Base-by-base conservation (phyloP, 2,888 invertebrate species). In the Xanthostigma xanthostigma region DNA sequence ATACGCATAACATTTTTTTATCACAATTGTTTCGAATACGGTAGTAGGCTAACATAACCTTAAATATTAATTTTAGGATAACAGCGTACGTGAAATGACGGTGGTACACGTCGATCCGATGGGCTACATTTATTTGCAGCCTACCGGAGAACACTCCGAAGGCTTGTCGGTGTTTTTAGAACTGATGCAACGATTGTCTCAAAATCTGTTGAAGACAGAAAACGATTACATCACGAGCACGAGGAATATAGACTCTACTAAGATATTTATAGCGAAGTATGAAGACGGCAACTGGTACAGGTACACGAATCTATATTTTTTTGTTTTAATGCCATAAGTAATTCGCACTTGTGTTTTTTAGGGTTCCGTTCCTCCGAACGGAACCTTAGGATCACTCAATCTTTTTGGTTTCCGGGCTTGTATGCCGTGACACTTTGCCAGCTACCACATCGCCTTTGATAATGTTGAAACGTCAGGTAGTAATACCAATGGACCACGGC, bases 71-170 rank as follows among this genome's bases (percentile, higher is more conserved):
- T 27, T 27, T 27, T 6, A 27, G 11, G 34, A 44, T 44, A 14
- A 36, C 34, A 27, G 12, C 11, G 50, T 61, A 5, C 47, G 53
- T 1, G 64, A 68, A 50, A 70, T 69, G 3, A 63, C 61, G 45
- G 58, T 71, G 0, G 63, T 67, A 0, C 62, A 71, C 49, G 60
- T 70, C 8, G 66, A 66, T 17, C 48, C 57, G 0, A 61, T 63
- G 43, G 72, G 71, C 1, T 64, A 68, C 38, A 54, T 73, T 2
- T 73, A 65, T 52, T 56, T 73, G 0, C 71, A 70, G 49, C 51
- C 17, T 13, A 12, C 45, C 11, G 37, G 38, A 14, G 36, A 33
- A 13, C 14, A 34, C 27, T 3, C 27, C 6, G 27, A 27, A 14
- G 34, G 12, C n/a, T 33, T 13, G 34, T 14, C 33, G 8, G 11